These are phyloP conservation scores for Hypothenemus hampei DNA, from an alignment of 1,140 invertebrate species.

Conservation along the genomic window DNA sequence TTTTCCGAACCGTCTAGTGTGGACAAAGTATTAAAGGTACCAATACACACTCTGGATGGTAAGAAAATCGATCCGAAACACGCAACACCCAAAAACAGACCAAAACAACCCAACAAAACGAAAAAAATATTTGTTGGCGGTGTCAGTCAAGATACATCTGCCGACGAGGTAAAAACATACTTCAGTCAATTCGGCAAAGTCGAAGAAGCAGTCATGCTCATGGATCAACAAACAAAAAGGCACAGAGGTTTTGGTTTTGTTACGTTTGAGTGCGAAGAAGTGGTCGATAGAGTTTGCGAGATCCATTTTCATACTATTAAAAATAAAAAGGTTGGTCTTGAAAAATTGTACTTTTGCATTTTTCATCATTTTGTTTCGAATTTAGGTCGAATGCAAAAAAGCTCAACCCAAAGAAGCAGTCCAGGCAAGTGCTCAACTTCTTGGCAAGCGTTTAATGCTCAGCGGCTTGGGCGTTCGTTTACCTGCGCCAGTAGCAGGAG, in stretches of 20 bases:
- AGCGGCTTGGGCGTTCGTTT: slow-evolving; percentile 62
- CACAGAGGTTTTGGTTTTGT: slow-evolving; percentile 89
- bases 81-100: slow-evolving; percentile 86
- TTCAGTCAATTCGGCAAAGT: slow-evolving; percentile 89
- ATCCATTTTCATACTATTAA: slow-evolving; percentile 90
- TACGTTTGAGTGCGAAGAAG: slow-evolving; percentile 87
- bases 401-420: slow-evolving; percentile 89
- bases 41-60: slow-evolving; percentile 87
- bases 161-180: slow-evolving; percentile 86
- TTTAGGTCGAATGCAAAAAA: slow-evolving; percentile 73
- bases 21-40: slow-evolving; percentile 82
- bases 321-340: slow-evolving; percentile 68
- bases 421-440: slow-evolving; percentile 61
- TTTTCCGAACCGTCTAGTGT: slow-evolving; percentile 85
- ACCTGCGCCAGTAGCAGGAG: slow-evolving; percentile 53
- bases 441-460: slow-evolving; percentile 69
- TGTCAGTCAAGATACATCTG: slow-evolving; percentile 85
- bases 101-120: slow-evolving; percentile 77
- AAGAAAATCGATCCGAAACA: slow-evolving; percentile 94
- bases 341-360: not conserved
- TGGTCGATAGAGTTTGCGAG: slow-evolving; percentile 85
- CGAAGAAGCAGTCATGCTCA: slow-evolving; percentile 89
- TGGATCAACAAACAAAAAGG: slow-evolving; percentile 90
- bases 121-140: slow-evolving; percentile 92
- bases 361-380: not conserved